These are phyloP conservation scores for Poecile montanus DNA, from an alignment of 2,797 vertebrate genomes.

Conservation along the genomic window DNA sequence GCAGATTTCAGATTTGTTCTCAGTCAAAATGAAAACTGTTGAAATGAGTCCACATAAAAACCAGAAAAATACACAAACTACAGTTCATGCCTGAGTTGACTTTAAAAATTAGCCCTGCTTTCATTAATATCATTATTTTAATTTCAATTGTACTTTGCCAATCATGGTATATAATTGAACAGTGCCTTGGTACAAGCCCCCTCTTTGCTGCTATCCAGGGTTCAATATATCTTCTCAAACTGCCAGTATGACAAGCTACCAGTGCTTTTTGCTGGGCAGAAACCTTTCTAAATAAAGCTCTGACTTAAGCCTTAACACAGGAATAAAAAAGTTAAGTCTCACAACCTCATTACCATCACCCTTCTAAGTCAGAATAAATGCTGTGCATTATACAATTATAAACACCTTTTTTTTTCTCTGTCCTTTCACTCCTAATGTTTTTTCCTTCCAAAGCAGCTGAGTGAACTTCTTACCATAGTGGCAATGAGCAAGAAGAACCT, in stretches of 20 bases:
- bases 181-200: not conserved
- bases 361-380: not conserved
- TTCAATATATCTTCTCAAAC: not conserved
- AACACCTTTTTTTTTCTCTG: fast-evolving
- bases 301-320: not conserved
- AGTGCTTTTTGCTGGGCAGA: not conserved
- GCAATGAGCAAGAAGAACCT: not conserved
- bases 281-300: not conserved
- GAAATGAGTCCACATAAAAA: not conserved
- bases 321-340: not conserved
- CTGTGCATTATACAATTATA: not conserved
- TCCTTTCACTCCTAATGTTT: not conserved
- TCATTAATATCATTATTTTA: not conserved
- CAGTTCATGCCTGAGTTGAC: not conserved
- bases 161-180: not conserved
- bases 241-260: not conserved
- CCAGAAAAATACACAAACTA: not conserved
- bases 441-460: not conserved
- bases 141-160: not conserved
- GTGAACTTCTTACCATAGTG: not conserved
- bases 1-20: not conserved
- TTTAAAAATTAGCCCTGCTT: not conserved
- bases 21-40: not conserved
- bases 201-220: not conserved
- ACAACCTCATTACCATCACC: not conserved